Evolutionary conservation across 2,888 invertebrate genomes (phyloP), one percentile per base, ranked within the genome.

Genomic region (Operophtera brumata): DNA sequence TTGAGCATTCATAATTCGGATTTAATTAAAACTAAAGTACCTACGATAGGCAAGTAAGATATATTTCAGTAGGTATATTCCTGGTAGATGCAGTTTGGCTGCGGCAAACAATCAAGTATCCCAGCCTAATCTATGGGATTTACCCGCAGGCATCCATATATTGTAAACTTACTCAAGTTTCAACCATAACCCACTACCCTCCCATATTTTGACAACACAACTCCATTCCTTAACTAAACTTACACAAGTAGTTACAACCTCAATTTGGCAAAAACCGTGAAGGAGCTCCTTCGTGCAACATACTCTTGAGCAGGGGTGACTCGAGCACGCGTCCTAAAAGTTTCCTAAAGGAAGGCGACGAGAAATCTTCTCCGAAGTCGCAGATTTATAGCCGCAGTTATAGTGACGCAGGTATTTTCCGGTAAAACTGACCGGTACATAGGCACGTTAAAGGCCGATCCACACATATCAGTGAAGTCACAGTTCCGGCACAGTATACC

Each of bases 371-470:
- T 79, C 80, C 79, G 80, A 84, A 85, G 75, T 80, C 75, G 70
- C 66, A 83, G 86, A 87, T 87, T 87, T 86, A 88, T 86, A 75
- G 75, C 66, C 71, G 74, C 77, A 78, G 83, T 86, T 84, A 84
- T 74, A 77, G 78, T 77, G 81, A 82, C 82, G 77, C 81, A 85
- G 85, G 84, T 85, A 86, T 84, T 86, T 82, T 76, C 73, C 65
- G 69, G 66, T 13, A 50, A 60, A 48, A 56, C 57, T 61, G 60
- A 63, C 63, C 63, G 36, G 45, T 76, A 73, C 71, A 61, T 69
- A 44, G 14, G 11, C 35, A n/a, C 35, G 54, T 20, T 20, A n/a
- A n/a, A n/a, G n/a, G n/a, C n/a, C n/a, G n/a, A n/a, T n/a, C n/a
- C n/a, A n/a, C n/a, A n/a, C n/a, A n/a, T n/a, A n/a, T n/a, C n/a